Evolutionary conservation across 2,888 invertebrate genomes (phyloP), one percentile per base, ranked within the genome.

Genomic region (Taphrorychus bicolor): DNA sequence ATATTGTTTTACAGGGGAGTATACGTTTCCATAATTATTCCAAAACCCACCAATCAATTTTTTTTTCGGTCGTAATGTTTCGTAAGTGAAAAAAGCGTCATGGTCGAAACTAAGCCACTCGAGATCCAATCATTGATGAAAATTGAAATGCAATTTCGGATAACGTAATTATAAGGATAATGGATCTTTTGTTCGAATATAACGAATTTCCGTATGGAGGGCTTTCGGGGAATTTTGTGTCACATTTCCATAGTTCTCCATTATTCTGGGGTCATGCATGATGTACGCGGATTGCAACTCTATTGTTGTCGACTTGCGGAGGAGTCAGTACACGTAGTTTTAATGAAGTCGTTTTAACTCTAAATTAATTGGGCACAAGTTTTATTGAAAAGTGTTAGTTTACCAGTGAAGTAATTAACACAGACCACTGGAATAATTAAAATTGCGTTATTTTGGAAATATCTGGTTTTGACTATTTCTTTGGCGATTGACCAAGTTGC

Each of bases 101-200:
- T 7, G 11, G 32, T n/a, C 32, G 7, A 32, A 32, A 32, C 11
- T 32, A 32, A 32, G 32, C 32, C 32, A 32, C 32, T 32, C 32
- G 32, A 32, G 32, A 32, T 32, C 32, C 32, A 32, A 32, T 32
- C 32, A 32, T 11, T 32, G 32, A 32, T 32, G 32, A 11, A 32
- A 32, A 32, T 32, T 32, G 32, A 45, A 45, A 45, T 17, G 45
- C 45, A 45, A 45, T 45, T 45, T 45, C 16, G 17, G 17, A 45
- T 45, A 45, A 45, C 7, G 45, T 45, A 45, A 45, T 45, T 45
- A 45, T 17, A 45, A 17, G 2, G 16, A 45, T 45, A 45, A 45
- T 16, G 17, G 45, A 16, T 16, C 45, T 17, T 45, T 45, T 45
- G 45, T 45, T 45, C 32, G 32, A 32, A 32, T 32, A 32, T 32